Evolutionary conservation across 2,888 invertebrate genomes (phyloP), one percentile per base, ranked within the genome.

Genomic region (Melanophora roralis): DNA sequence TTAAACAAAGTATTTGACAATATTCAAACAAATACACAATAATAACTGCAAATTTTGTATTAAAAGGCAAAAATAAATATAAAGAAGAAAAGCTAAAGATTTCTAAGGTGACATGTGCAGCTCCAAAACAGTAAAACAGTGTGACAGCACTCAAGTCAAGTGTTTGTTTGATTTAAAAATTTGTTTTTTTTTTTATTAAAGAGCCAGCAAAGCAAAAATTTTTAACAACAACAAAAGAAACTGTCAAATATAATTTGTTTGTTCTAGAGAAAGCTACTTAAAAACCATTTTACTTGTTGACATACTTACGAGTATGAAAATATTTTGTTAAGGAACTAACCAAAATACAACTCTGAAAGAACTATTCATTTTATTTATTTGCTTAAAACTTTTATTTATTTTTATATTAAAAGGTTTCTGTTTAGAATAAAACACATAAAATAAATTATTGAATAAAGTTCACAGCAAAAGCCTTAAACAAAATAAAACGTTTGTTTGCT

Each of bases 191-290:
- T 11, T 23, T 23, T 49, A 49, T 49, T 21, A 23, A 49, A 49
- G 23, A 40, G 40, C 3, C 65, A 40, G 11, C 38, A 11, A 21
- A 47, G 2, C 51, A 47, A 36, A 47, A 19, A 43, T 43, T 43
- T 14, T 11, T 7, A 43, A 16, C 6, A 40, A 40, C 19, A 62
- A 36, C 47, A 62, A 47, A 19, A n/a, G n/a, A 64, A n/a, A n/a
- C 6, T 27, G 27, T 6, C 6, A 5, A 27, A 27, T 5, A 49
- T 19, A 45, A 38, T 60, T 27, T 40, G 12, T 38, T 27, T 65
- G 27, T 53, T 16, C 32, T 21, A 43, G 51, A 53, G 53, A 65
- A 65, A 65, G 40, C 40, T 38, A 7, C 34, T 21, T 47, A 47
- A 5, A 43, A 43, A 16, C 8, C 16, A 43, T 9, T 43, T 43